Evolutionary conservation across 2,797 vertebrate species (phyloP).

Genomic region (Lophotriccus pileatus): DNA sequence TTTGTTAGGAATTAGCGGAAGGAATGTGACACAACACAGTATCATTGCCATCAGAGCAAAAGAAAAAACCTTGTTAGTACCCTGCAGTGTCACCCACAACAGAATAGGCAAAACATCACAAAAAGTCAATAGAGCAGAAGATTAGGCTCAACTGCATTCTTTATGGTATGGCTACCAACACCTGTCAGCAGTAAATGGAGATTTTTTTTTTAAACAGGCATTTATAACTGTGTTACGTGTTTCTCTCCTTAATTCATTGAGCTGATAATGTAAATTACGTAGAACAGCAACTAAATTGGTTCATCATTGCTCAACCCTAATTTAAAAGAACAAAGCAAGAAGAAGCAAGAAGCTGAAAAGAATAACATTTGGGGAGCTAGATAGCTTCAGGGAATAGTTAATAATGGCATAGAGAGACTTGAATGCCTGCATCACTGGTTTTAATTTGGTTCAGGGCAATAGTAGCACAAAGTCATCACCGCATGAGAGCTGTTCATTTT

Average conservation of each 20-base stretch:
- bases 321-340: conserved; percentile 68
- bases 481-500: background rate
- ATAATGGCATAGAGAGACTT: conserved; percentile 25
- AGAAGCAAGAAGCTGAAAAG: background rate
- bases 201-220: conserved; percentile 12
- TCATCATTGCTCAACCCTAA: conserved; percentile 59
- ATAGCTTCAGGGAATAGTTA: conserved; percentile 37
- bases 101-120: background rate
- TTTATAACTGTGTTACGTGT: background rate
- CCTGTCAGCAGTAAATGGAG: background rate
- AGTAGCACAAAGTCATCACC: conserved; percentile 29
- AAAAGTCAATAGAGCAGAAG: conserved; percentile 14
- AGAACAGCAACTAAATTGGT: conserved; percentile 60
- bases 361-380: conserved; percentile 12
- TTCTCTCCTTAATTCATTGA: conserved; percentile 48
- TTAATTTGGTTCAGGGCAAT: conserved; percentile 56
- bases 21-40: background rate
- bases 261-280: conserved; percentile 66
- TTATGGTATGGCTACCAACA: conserved; percentile 15
- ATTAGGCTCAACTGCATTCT: background rate
- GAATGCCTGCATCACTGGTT: conserved; percentile 49
- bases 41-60: background rate
- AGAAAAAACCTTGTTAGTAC: background rate
- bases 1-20: background rate
- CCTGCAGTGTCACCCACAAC: background rate